Base-by-base conservation (phyloP, 2,797 vertebrate species). In the Rhabdophis nuchalis region DNA sequence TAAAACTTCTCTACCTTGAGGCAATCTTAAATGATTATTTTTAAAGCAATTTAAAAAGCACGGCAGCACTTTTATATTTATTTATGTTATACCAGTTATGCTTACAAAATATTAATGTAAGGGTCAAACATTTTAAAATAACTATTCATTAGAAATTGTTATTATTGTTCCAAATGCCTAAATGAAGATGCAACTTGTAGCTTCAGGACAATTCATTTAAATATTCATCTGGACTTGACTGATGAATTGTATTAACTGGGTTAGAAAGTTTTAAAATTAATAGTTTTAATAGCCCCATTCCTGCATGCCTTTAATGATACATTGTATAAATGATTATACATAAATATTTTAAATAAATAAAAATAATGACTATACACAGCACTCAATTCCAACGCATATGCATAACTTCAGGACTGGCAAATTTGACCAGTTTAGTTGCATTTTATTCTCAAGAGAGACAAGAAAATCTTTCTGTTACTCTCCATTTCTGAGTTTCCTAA, bases 21-120 rank as follows among this genome's bases (percentile, higher is more conserved):
- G 87, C 32, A 60, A 95, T 3, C 11, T 50, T 93, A 92, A 95
- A 92, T 93, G 57, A 64, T 58, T 27, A 91, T 68, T 46, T 89
- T 93, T 13, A 46, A 29, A 87, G 20, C 93, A 91, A 2, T 9
- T 56, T 89, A 90, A 92, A 12, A 12, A 85, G 72, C 52, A 89
- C 50, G 89, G 32, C 27, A 68, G 27, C n/a, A 41, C 72, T 93
- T 93, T 90, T 72, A 57, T 58, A 60, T 25, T 27, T 90, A 92
- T 52, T 77, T 53, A 92, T 46, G 29, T 87, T 87, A 25, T 23
- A 86, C 50, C 32, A 85, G 68, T 85, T 92, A 92, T 64, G 56
- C 29, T 82, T 88, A 53, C 23, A 85, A 60, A 85, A 64, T 61
- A 41, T 50, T 88, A 60, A 92, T 85, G 52, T 85, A 12, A 86